Percentiles rank a stretch among this genome's conserved stretches.
phyloP scores from a whole-genome alignment of 2,888 invertebrate species.

The Linhomoeus sp. region DNA sequence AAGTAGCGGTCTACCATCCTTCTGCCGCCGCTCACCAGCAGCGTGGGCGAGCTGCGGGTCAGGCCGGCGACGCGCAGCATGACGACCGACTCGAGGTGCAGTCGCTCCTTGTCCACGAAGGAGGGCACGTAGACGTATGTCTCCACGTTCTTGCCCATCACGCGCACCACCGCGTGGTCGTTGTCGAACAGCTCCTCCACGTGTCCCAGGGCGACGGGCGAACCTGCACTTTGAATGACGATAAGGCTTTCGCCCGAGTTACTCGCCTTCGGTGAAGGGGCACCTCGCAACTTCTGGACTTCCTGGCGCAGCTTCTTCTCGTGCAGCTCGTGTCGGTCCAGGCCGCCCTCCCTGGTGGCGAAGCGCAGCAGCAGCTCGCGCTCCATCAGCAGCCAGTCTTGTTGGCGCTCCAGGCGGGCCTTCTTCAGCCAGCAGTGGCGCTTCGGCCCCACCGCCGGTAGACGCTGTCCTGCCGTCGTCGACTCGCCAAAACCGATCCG shows the following conservation, averaged over 20 bases:
- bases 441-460: too few relatives aligned
- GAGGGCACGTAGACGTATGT: neutral
- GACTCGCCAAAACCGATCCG: too few relatives aligned
- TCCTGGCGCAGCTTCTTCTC: neutral
- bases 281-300: neutral
- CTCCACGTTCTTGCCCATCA: neutral
- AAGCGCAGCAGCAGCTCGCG: neutral
- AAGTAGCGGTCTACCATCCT: too few relatives aligned
- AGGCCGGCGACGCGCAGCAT: too few relatives aligned
- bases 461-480: too few relatives aligned
- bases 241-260: too few relatives aligned
- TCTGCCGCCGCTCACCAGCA: too few relatives aligned
- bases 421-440: too few relatives aligned
- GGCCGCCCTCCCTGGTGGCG: neutral
- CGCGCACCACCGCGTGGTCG: neutral
- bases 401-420: neutral
- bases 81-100: too few relatives aligned
- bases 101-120: neutral
- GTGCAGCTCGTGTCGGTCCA: neutral
- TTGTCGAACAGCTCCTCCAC: slow-evolving; percentile 1
- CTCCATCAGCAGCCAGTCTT: slow-evolving; percentile 1
- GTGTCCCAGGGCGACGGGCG: neutral
- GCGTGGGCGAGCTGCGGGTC: too few relatives aligned
- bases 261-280: too few relatives aligned
- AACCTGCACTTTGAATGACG: too few relatives aligned